Base-by-base conservation (phyloP, 2,888 invertebrate genomes). In the Cephus pulcher region DNA sequence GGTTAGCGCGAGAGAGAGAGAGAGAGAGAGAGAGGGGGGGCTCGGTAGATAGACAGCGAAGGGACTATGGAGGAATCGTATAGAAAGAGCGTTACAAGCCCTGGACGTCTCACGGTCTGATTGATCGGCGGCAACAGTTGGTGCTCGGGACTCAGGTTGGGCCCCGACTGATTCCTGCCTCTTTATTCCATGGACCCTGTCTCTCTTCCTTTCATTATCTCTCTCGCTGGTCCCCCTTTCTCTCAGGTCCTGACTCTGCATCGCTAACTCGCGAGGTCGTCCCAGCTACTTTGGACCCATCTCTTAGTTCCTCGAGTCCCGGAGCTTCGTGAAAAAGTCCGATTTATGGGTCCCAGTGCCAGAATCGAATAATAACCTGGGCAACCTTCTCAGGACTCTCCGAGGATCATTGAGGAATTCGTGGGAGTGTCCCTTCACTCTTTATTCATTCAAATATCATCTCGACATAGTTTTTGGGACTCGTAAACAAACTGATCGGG, bases 91-190 rank as follows among this genome's bases (percentile, higher is more conserved):
- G 35, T 74, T 71, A 68, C 76, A 73, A 78, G 73, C 35, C 75
- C 78, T 76, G 12, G 76, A 76, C 76, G 78, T 78, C 74, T 77
- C 75, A 15, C 34, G 23, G 78, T 76, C 78, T 78, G 78, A 78
- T 78, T 78, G 78, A 78, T 78, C 78, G 78, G 78, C 78, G 78
- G 78, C 35, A 78, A 78, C 78, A 78, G 78, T 78, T 78, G 78
- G 78, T 75, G 76, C 73, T 78, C 78, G 78, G 69, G 76, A 76
- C 74, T 37, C 30, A 32, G 23, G 56, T 56, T 56, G 56, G 56
- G 23, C 9, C 56, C 23, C 56, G 56, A 23, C 56, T 9, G 56
- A 56, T 56, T 56, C 56, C 56, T 23, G 56, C 23, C 56, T 56
- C 56, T 56, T 56, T 56, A 56, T 56, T 56, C 56, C 56, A 23